Base-by-base conservation (phyloP, 2,797 vertebrate species). In the Sardinella longiceps region DNA sequence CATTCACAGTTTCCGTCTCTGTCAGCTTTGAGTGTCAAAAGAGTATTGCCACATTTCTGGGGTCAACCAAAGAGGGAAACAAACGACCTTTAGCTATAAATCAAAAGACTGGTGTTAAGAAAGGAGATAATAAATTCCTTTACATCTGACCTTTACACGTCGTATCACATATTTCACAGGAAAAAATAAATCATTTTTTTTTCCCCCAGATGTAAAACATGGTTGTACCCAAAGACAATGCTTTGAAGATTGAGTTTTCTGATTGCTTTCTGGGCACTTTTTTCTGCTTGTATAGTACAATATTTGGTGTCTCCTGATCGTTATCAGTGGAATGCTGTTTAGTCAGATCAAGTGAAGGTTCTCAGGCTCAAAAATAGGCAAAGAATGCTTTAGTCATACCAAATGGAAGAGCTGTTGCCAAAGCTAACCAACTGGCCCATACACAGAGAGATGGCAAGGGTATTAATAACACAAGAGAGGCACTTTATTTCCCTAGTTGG, bases 241-340 rank as follows among this genome's bases (percentile, higher is more conserved):
- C 70, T 77, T 39, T 77, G 70, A 43, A 33, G 66, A 20, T 18
- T 74, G 66, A 39, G 15, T 43, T 20, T 6, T 39, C 33, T 56
- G 51, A 23, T 53, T 53, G 51, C 1, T 18, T 53, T 53, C 51
- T 5, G 63, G 30, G 28, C 12, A 37, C n/a, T 45, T 2, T 9
- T 46, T 14, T 30, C 28, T 70, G 63, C 28, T 14, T 37, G 37
- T 9, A 37, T 43, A 39, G 15, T 77, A 37, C 14, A 39, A 77
- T 37, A 20, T 77, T 77, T 43, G 70, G 37, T 77, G 33, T 43
- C 70, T 18, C 70, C 70, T 23, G 70, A 77, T 77, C 33, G 43
- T 6, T 43, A 77, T 77, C 70, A 43, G 70, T 43, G 70, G 70
- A 77, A 77, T 77, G 33, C 33, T 77, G 18, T 77, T 43, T 77